Base-by-base conservation (phyloP, 1,140 invertebrate species). In the Temnothorax curvispinosus region DNA sequence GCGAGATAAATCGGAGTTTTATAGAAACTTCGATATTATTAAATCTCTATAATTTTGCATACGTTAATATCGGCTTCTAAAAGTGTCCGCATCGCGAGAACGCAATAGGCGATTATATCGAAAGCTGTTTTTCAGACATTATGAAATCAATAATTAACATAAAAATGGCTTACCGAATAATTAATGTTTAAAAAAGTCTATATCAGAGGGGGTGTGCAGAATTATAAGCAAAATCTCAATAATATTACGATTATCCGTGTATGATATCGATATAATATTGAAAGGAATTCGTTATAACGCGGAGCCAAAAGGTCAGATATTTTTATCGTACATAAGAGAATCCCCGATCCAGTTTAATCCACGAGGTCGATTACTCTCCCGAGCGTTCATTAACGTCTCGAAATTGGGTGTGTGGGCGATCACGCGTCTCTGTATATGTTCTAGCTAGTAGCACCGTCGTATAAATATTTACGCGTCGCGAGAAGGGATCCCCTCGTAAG, bases 301-400 rank as follows among this genome's bases (percentile, higher is more conserved):
- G 21, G 13, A 35, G 27, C 21, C 47, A 15, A 74, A 74, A 47
- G 54, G 15, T 56, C 64, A 41, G n/a, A 75, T 74, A 75, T 75
- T 74, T 82, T 74, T 60, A 50, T 21, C 69, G 3, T 21, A 15
- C 0, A 38, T 21, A 7, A 18, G 77, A 71, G 15, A 60, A 84
- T 35, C 41, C 38, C 47, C 47, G 21, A 54, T 62, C 58, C 21
- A 47, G 50, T 85, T 77, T 77, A 76, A 64, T 41, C 44, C n/a
- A 41, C 47, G 50, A 52, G 74, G 60, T 85, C 82, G 58, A 85
- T 85, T 85, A 85, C 58, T 65, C 58, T 32, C 35, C 54, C 52
- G 18, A 78, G 74, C 75, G 82, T 85, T 84, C 80, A 84, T 75
- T 84, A 75, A 47, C 69, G 27, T 38, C 54, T 62, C n/a, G 41